Percentiles rank a stretch among this genome's conserved stretches.
Evolutionary conservation across 2,888 invertebrate genomes (phyloP).

Genomic region (Deroplatys truncata): DNA sequence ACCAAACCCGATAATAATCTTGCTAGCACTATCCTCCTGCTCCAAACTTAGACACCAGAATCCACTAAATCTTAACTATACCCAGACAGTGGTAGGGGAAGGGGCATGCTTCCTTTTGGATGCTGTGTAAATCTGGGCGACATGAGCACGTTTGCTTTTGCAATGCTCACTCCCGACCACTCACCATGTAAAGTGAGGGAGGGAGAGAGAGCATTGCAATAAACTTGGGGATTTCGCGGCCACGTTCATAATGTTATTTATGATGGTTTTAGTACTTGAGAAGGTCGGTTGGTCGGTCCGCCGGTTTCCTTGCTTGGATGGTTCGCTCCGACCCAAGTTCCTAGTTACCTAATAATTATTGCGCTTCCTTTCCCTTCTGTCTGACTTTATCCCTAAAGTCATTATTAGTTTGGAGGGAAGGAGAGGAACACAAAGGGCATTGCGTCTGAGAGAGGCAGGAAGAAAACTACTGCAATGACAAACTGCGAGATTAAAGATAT

Average conservation of each 20-base stretch:
- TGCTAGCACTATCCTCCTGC: background rate
- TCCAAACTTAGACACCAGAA: conserved; percentile 16
- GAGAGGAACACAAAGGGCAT: background rate
- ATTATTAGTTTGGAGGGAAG: conserved; percentile 26
- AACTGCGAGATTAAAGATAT: background rate
- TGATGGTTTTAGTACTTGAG: conserved; percentile 21
- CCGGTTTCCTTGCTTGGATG: conserved; percentile 15
- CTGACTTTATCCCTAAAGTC: conserved; percentile 26
- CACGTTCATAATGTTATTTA: conserved; percentile 30
- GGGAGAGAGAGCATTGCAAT: conserved; percentile 36
- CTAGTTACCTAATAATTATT: conserved; percentile 28
- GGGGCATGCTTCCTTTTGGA: background rate
- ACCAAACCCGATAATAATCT: conserved; percentile 22
- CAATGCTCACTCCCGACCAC: background rate
- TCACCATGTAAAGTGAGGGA: conserved; percentile 2
- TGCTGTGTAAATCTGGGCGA: conserved; percentile 10
- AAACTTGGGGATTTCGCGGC: conserved; percentile 46
- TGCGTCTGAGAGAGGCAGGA: background rate
- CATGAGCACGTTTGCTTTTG: conserved; percentile 15
- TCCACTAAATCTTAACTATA: conserved; percentile 21
- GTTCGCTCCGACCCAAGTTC: conserved; percentile 17
- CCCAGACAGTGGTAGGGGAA: background rate
- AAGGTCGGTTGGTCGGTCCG: conserved; percentile 7
- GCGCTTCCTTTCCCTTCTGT: conserved; percentile 15
- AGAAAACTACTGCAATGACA: background rate